Evolutionary conservation across 2,113 vertebrate species (phyloP), one percentile per base, ranked within the genome.

Genomic region (Callocephalon fimbriatum): DNA sequence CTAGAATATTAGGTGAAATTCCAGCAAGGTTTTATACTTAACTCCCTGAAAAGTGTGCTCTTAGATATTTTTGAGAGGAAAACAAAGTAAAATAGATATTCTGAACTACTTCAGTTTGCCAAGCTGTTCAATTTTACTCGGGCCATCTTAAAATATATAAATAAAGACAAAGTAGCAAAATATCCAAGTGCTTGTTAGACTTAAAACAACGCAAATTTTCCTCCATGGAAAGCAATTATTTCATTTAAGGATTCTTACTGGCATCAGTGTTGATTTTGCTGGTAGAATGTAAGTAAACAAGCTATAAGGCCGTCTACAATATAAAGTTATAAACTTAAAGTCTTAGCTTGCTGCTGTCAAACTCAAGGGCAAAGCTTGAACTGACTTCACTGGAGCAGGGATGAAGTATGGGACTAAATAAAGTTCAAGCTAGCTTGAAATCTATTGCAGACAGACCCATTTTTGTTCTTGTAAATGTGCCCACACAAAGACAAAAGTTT

Each of bases 91-190:
- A 78, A 82, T 44, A 50, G 14, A 25, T 90, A 61, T 56, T 78
- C 48, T 51, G 32, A 92, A 37, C 27, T 92, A 32, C 13, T 53
- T 3, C 12, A n/a, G 8, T 68, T 91, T 81, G 23, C 38, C 76
- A 80, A 59, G 23, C 2, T 42, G 22, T 77, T 94, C 26, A 27
- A 12, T 71, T 77, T 91, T 84, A 86, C 81, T 89, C 9, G 35
- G 25, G 32, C 18, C 47, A 59, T 59, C 32, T 84, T 63, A 86
- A 29, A 94, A 74, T 3, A 1, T 47, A 70, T 29, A 83, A 85
- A 76, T 72, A 86, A 89, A 91, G 72, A 76, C 19, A 77, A 95
- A 92, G 38, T 59, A 51, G 32, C 38, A 94, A 84, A 90, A 84
- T 45, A 73, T 47, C 56, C 61, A 91, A 89, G 56, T 63, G 9